Evolutionary conservation across 2,888 invertebrate genomes (phyloP).

Genomic region (Mactromeris polynyma): DNA sequence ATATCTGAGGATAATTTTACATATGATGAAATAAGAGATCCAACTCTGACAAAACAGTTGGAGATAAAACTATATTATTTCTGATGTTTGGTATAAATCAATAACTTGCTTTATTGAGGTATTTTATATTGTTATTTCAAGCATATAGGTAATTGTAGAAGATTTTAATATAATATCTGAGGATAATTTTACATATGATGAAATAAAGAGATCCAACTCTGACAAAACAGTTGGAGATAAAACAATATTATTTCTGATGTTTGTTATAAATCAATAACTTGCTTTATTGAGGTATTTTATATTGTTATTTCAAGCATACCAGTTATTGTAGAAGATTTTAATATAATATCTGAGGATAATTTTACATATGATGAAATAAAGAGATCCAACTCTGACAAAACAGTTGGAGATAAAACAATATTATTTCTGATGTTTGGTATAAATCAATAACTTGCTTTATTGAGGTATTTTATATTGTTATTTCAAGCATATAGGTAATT

Average conservation of each 20-base stretch:
- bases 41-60: constrained; percentile 34
- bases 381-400: constrained; percentile 45
- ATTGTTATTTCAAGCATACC: no score
- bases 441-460: not conserved
- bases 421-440: constrained; percentile 24
- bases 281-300: not conserved
- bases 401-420: constrained; percentile 14
- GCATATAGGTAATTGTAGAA: not conserved
- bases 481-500: no score
- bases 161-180: not conserved
- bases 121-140: no score
- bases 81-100: no score
- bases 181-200: constrained; percentile 5
- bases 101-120: no score
- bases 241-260: constrained; percentile 2
- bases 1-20: not conserved
- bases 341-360: not conserved
- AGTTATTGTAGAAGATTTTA: not conserved
- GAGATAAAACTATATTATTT: constrained; percentile 11
- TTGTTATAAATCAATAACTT: not conserved
- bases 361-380: constrained; percentile 37
- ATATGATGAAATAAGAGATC: constrained; percentile 42
- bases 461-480: no score
- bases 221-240: constrained; percentile 33
- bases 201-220: constrained; percentile 46